Percentiles rank a stretch among this genome's conserved stretches.
phyloP scores from a whole-genome alignment of 2,113 vertebrate genomes.

The Eulacestoma nigropectus region DNA sequence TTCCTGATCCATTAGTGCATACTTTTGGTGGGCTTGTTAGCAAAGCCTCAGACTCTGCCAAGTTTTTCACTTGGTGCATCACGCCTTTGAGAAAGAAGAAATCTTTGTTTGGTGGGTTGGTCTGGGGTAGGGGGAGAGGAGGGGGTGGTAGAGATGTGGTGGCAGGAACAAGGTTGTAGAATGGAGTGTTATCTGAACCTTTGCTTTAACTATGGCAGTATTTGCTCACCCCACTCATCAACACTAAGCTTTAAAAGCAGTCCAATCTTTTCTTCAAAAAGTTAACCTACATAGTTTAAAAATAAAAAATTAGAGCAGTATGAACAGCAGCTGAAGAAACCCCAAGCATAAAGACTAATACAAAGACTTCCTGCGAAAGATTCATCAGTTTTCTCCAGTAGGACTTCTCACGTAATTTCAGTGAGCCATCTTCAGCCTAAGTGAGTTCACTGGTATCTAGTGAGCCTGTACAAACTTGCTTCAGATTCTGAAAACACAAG shows the following conservation, averaged over 20 bases:
- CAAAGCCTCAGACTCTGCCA: constrained; percentile 92
- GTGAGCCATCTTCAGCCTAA: not conserved
- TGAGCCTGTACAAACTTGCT: not conserved
- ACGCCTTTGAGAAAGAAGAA: constrained; percentile 77
- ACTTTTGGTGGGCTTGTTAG: constrained; percentile 93
- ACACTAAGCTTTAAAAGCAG: not conserved
- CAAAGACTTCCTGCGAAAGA: not conserved
- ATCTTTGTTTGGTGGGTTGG: not conserved
- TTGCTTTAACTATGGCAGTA: not conserved
- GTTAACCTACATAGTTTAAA: not conserved
- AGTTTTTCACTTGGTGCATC: constrained; percentile 98
- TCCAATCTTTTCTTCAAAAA: not conserved
- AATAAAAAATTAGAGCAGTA: not conserved
- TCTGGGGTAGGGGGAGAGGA: not conserved
- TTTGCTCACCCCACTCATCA: not conserved
- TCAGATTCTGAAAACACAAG: not conserved
- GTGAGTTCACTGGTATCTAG: not conserved
- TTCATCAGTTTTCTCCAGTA: not conserved
- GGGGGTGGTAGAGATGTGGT: not conserved
- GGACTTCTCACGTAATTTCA: not conserved
- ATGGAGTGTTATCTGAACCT: not conserved
- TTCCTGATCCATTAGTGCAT: constrained; percentile 89
- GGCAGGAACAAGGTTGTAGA: not conserved
- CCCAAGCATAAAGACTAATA: not conserved
- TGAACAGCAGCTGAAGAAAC: not conserved